A percentile compares a stretch with the other conserved stretches of the same genome.
phyloP scores from a whole-genome alignment of 1,140 invertebrate genomes.

The Spodoptera litura region DNA sequence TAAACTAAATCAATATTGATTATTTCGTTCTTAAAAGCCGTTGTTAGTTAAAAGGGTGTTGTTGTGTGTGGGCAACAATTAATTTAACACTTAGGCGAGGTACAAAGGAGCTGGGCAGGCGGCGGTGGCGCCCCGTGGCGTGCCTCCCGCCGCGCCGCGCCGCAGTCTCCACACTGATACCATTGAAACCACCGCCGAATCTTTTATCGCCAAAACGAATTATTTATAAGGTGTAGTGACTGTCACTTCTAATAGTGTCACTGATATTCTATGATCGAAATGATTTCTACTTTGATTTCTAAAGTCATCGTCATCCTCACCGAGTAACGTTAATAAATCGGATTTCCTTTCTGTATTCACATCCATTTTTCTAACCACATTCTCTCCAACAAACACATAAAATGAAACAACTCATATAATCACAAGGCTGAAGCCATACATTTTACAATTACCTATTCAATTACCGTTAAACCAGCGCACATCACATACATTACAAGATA shows the following conservation, averaged over 20 bases:
- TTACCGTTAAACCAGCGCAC: constrained; percentile 55
- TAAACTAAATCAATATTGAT: constrained; percentile 41
- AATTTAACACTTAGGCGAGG: constrained; percentile 73
- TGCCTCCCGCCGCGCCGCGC: constrained; percentile 52
- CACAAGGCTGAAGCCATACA: constrained; percentile 41
- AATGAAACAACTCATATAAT: constrained; percentile 23
- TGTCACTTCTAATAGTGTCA: constrained; percentile 51
- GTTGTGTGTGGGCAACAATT: constrained; percentile 65
- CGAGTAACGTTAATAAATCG: neutral
- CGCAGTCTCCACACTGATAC: constrained; percentile 58
- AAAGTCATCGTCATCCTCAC: neutral
- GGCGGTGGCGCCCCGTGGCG: constrained; percentile 61
- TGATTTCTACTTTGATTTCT: constrained; percentile 9
- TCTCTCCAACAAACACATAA: neutral
- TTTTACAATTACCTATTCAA: constrained; percentile 53
- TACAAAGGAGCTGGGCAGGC: constrained; percentile 54
- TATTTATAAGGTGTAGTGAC: constrained; percentile 59
- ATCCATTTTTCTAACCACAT: neutral
- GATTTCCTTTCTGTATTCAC: neutral
- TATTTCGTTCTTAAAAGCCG: constrained; percentile 35
- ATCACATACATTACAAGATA: constrained; percentile 73
- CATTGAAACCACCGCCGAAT: constrained; percentile 61
- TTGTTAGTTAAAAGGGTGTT: constrained; percentile 40
- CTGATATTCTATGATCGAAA: constrained; percentile 22
- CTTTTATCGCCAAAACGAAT: constrained; percentile 60